Conservation (phyloP, 2,113 vertebrate genomes). For the Mungos mungo region DNA sequence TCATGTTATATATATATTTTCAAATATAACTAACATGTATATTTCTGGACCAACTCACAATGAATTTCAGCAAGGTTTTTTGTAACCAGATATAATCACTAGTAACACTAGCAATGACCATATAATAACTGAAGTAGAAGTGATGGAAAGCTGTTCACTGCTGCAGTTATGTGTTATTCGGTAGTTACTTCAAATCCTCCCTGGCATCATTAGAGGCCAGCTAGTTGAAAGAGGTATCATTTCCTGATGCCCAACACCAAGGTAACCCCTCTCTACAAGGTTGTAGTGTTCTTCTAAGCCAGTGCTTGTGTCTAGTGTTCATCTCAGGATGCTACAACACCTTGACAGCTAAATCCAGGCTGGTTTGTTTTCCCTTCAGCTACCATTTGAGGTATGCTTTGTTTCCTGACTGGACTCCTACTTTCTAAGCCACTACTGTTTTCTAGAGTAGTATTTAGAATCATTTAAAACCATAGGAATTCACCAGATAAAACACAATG, state of each 20-base stretch:
- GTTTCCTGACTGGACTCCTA: neutral
- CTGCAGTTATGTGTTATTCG: neutral
- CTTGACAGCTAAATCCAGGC: neutral
- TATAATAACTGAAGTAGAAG: neutral
- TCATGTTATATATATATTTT: neutral
- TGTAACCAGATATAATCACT: neutral
- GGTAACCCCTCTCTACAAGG: neutral
- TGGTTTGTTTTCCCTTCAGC: neutral
- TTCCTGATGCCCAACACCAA: neutral
- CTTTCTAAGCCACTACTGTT: neutral
- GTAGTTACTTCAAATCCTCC: neutral
- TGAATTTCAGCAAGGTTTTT: neutral
- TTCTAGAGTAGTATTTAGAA: neutral
- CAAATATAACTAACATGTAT: conserved; percentile 19
- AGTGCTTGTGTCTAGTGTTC: neutral
- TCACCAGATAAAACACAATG: neutral
- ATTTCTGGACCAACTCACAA: neutral
- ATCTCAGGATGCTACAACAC: neutral
- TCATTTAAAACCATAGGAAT: conserved; percentile 42
- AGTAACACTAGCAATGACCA: neutral
- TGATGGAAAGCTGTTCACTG: neutral
- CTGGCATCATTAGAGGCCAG: neutral
- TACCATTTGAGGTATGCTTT: neutral
- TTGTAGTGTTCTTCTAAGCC: neutral
- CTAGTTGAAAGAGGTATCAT: neutral